phyloP scores from a whole-genome alignment of 1,140 invertebrate species.

The Triops longicaudatus region DNA sequence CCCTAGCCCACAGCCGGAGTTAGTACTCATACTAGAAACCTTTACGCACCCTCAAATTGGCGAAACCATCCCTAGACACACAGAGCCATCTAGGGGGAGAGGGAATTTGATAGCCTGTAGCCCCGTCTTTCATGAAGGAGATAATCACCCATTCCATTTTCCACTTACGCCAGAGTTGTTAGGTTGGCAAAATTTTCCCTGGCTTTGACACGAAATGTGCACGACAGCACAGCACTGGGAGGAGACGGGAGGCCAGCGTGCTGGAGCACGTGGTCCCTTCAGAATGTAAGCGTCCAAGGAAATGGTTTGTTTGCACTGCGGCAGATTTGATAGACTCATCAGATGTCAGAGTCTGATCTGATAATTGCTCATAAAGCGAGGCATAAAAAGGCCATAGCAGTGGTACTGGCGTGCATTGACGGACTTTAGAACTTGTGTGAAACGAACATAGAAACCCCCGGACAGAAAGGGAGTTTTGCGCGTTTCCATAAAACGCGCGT shows the following conservation, averaged over 20 bases:
- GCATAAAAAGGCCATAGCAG: neutral
- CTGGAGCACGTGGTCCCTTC: neutral
- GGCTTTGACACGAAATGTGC: neutral
- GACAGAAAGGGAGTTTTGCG: neutral
- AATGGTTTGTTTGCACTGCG: constrained; percentile 14
- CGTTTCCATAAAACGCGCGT: neutral
- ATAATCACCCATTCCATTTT: neutral
- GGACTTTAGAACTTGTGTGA: constrained; percentile 4
- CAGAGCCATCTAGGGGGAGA: too few species aligned
- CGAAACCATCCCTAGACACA: too few species aligned
- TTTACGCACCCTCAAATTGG: too few species aligned
- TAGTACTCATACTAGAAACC: neutral
- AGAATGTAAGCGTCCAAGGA: neutral
- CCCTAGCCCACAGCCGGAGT: neutral
- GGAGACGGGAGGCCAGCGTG: neutral
- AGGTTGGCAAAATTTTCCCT: neutral
- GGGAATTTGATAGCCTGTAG: neutral
- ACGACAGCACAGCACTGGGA: neutral
- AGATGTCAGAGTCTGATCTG: constrained; percentile 1
- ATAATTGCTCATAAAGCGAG: constrained; percentile 11
- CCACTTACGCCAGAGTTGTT: neutral
- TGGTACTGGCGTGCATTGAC: neutral
- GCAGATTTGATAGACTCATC: constrained; percentile 12
- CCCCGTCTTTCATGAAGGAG: neutral
- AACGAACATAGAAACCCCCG: neutral